Evolutionary conservation across 2,113 vertebrate genomes (phyloP).

Genomic region (Neofelis nebulosa): DNA sequence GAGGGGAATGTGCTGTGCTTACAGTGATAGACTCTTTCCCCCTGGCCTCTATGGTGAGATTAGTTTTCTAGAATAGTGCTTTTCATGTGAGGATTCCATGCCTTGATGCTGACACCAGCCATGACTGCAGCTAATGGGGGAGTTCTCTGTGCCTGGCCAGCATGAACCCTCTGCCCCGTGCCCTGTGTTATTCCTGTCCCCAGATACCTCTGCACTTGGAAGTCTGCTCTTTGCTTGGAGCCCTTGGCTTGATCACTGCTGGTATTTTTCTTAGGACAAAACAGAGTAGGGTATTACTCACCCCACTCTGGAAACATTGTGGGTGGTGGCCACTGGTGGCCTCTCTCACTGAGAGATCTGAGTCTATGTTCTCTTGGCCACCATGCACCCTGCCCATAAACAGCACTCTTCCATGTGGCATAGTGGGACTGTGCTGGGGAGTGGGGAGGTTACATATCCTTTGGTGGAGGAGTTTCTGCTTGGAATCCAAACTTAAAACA

Average conservation of each 20-base stretch:
- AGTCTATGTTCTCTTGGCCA: background rate
- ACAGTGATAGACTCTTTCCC: background rate
- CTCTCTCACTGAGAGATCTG: background rate
- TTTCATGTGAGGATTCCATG: background rate
- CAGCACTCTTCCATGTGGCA: background rate
- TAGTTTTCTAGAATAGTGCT: background rate
- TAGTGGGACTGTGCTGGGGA: background rate
- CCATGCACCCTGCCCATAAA: background rate
- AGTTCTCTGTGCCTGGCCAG: too few species aligned
- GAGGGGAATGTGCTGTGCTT: background rate
- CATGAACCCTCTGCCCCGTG: background rate
- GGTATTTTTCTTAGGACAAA: background rate
- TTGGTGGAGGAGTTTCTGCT: background rate
- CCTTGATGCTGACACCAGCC: background rate
- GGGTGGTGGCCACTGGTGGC: background rate
- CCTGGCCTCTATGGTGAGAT: background rate
- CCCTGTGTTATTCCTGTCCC: background rate
- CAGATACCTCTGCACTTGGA: background rate
- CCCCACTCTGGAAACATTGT: background rate
- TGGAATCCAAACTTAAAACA: background rate
- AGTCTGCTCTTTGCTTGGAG: background rate
- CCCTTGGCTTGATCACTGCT: background rate
- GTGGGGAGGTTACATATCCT: rapidly evolving
- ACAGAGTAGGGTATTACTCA: background rate
- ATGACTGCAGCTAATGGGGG: background rate